phyloP scores from a whole-genome alignment of 2,888 invertebrate species.

The Agrotis puta region DNA sequence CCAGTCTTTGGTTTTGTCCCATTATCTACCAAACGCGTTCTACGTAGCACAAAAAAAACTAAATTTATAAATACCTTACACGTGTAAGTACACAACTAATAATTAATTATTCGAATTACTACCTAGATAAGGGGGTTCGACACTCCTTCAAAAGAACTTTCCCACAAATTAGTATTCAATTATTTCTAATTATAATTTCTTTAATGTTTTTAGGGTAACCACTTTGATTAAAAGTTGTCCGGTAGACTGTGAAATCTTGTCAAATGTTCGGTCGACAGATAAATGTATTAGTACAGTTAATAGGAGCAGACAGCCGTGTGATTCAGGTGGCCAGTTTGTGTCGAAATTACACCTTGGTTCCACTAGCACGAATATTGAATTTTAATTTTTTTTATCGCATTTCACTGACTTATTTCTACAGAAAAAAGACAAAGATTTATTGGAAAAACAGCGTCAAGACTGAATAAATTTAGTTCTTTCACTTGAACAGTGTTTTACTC shows the following conservation, averaged over 20 bases:
- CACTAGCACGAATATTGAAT: conserved; percentile 36
- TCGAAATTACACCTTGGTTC: conserved; percentile 60
- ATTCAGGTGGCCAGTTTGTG: conserved; percentile 73
- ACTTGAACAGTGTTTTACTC: no score
- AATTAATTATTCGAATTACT: conserved; percentile 29
- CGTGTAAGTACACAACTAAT: neutral
- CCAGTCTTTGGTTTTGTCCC: neutral
- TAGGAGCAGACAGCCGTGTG: conserved; percentile 80
- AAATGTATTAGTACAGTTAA: conserved; percentile 76
- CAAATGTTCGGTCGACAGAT: conserved; percentile 75
- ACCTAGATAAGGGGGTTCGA: conserved; percentile 15
- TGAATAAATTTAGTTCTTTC: no score
- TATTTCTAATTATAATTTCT: conserved; percentile 59
- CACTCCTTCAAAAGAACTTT: conserved; percentile 23
- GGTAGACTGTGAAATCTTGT: conserved; percentile 82
- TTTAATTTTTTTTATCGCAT: neutral
- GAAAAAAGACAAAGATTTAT: no score
- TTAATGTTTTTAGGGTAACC: conserved; percentile 60
- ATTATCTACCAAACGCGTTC: neutral
- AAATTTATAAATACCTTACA: neutral
- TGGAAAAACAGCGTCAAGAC: no score
- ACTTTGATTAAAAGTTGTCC: conserved; percentile 77
- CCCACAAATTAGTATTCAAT: conserved; percentile 62
- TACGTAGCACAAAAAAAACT: neutral
- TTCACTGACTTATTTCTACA: no score